These are phyloP conservation scores for Cistogaster globosa DNA, from an alignment of 2,888 invertebrate species.

Conservation along the genomic window DNA sequence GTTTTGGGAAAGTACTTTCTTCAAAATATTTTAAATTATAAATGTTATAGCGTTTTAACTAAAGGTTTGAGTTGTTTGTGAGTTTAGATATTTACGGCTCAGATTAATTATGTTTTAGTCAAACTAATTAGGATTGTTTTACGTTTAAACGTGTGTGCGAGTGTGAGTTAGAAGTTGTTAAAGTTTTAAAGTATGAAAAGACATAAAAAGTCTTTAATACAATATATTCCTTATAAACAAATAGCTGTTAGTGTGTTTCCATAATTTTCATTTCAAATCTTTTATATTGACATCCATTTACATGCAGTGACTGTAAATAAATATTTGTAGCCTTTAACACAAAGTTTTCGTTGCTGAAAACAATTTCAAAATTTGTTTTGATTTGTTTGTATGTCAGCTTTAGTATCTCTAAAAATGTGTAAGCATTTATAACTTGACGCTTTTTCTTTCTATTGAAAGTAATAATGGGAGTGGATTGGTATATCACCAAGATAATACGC, in stretches of 20 bases:
- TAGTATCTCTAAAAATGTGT: neutral
- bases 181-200: neutral
- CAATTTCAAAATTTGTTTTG: constrained; percentile 6
- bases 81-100: constrained; percentile 50
- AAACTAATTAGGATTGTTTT: constrained; percentile 66
- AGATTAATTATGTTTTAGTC: constrained; percentile 60
- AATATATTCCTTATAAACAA: neutral
- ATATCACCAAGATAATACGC: neutral
- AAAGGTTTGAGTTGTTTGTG: constrained; percentile 32
- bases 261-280: neutral
- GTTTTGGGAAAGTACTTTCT: neutral
- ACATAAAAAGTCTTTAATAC: neutral
- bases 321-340: neutral
- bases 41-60: constrained; percentile 17
- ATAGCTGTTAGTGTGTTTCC: neutral
- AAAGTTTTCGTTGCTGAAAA: neutral
- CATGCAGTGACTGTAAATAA: neutral
- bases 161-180: no score
- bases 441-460: constrained; percentile 1
- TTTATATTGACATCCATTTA: neutral
- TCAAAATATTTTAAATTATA: no score
- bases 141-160: constrained; percentile 15
- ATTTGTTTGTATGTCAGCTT: neutral
- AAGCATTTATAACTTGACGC: no score
- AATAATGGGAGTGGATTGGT: neutral